A percentile compares a stretch with the other conserved stretches of the same genome.
phyloP scores from a whole-genome alignment of 2,888 invertebrate species.

The Rhabditoides inermis region DNA sequence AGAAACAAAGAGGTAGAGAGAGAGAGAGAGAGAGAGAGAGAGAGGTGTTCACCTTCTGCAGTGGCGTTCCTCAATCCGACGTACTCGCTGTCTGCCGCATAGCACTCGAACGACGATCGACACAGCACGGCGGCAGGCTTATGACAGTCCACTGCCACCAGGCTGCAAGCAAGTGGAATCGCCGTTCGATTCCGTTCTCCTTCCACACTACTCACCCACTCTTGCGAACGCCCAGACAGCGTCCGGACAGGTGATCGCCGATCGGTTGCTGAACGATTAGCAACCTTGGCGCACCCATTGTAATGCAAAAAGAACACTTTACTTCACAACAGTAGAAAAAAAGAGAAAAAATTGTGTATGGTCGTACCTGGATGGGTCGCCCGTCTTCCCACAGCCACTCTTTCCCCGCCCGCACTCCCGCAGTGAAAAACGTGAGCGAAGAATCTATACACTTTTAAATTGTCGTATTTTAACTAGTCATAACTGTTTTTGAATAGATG shows the following conservation, averaged over 20 bases:
- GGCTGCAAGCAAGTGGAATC: too few relatives aligned
- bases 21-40: neutral
- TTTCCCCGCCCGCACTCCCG: conserved; percentile 29
- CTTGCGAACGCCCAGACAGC: conserved; percentile 23
- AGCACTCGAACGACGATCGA: conserved; percentile 25
- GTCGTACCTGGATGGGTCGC: conserved; percentile 12
- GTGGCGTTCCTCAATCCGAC: conserved; percentile 5
- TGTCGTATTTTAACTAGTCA: too few relatives aligned
- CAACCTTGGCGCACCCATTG: neutral
- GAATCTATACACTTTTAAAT: too few relatives aligned
- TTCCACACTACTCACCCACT: too few relatives aligned
- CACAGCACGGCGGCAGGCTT: conserved; percentile 20
- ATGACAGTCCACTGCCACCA: conserved; percentile 29
- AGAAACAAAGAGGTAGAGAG: too few relatives aligned
- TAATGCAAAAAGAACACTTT: neutral
- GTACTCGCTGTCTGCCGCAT: conserved; percentile 7
- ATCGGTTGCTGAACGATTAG: neutral
- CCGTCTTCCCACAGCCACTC: conserved; percentile 37
- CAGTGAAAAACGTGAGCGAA: conserved; percentile 20
- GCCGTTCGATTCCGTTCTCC: too few relatives aligned
- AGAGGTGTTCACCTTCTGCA: neutral
- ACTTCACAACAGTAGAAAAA: neutral
- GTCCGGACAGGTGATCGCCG: conserved; percentile 6
- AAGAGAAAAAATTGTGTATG: neutral
- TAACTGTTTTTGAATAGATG: too few relatives aligned